Percentiles rank a stretch among this genome's conserved stretches.
phyloP scores from a whole-genome alignment of 2,888 invertebrate genomes.

The Saturnia japonica region DNA sequence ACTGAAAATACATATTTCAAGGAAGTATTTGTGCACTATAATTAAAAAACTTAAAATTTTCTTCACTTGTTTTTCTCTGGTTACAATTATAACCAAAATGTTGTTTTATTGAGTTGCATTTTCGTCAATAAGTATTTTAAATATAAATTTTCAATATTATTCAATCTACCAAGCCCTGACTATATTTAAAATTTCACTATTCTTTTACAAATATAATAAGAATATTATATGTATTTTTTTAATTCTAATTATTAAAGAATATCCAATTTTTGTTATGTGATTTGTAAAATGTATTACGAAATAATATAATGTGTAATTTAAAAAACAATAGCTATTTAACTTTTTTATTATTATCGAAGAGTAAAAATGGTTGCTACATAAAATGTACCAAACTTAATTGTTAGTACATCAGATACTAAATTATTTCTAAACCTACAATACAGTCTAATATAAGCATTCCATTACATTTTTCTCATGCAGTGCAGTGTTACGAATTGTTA shows the following conservation, averaged over 20 bases:
- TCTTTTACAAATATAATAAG: not conserved
- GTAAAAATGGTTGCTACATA: slow-evolving; percentile 19
- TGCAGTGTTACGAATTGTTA: slow-evolving; percentile 16
- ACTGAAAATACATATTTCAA: not conserved
- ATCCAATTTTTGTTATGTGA: not conserved
- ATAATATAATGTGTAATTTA: not conserved
- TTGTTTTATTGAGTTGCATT: not conserved
- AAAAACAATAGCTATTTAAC: not conserved
- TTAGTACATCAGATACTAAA: not conserved
- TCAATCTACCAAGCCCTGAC: not conserved
- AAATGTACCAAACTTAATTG: not conserved
- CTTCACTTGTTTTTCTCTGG: not conserved
- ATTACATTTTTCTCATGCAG: slow-evolving; percentile 25
- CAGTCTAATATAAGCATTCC: slow-evolving; percentile 33
- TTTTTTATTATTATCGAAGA: not conserved
- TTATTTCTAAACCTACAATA: not conserved
- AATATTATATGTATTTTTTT: not conserved
- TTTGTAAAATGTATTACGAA: not conserved
- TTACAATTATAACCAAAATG: not conserved
- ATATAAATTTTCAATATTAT: not conserved
- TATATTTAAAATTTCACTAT: not conserved
- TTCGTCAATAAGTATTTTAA: not conserved
- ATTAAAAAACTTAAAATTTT: no score
- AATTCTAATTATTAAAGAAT: not conserved
- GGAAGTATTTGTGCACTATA: not conserved